Evolutionary conservation across 1,140 invertebrate genomes (phyloP), one percentile per base, ranked within the genome.

Genomic region (Coelopa frigida): DNA sequence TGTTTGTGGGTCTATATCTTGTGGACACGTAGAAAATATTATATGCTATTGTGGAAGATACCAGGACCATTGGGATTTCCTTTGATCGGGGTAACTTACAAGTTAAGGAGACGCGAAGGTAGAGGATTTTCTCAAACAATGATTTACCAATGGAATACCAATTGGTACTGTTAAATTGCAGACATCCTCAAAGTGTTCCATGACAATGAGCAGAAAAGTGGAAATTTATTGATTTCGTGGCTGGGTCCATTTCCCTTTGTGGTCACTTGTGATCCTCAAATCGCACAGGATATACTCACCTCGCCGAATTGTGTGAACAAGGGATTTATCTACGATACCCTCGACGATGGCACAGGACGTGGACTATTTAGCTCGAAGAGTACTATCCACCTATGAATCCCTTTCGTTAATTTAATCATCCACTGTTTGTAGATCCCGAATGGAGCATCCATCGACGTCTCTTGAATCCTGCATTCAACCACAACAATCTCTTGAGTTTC

Each of bases 271-370:
- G 63, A 66, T n/a, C 63, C 63, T 0, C 56, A 62, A 31, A 35
- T 49, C 17, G 51, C 57, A 3, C 59, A 66, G 48, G 62, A 66
- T 8, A 61, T 66, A 44, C 48, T 66, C 2, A 66, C 58, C 21
- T 66, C 63, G 3, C 59, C 58, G 0, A 46, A 66, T 35, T 66
- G 63, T 26, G 36, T 66, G 5, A 59, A 66, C 43, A 66, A 66
- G 33, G 58, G 59, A 5, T 48, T 61, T 2, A 59, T 66, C n/a
- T 66, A 66, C 29, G 57, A 45, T 31, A 54, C 59, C 1, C 41
- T 66, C 12, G 57, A 61, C 37, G 62, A 66, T 48, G 59, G 54
- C 11, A 53, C 54, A 15, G 63, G 63, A n/a, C 15, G 20, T 12
- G 63, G 63, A 18, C 26, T 66, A 4, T 66, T 66, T 14, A 63